Conservation (phyloP, 2,797 vertebrate species). For the Acanthurus tractus region DNA sequence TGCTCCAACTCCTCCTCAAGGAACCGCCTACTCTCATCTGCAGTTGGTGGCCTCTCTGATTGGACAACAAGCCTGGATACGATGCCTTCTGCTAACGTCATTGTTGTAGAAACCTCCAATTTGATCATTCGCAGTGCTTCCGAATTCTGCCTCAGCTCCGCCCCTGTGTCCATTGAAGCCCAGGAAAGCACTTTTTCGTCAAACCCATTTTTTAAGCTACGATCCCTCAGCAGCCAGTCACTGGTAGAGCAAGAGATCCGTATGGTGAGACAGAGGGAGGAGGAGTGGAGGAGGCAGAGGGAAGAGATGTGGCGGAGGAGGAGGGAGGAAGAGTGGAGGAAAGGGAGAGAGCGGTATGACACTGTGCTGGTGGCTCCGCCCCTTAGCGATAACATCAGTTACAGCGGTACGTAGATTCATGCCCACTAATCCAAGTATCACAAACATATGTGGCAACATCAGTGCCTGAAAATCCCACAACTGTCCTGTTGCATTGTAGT, state of each 20-base stretch:
- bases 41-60: conserved; percentile 58
- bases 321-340: conserved; percentile 73
- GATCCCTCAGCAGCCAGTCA: conserved; percentile 83
- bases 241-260: conserved; percentile 83
- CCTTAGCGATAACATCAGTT: conserved; percentile 67
- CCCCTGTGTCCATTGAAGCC: conserved; percentile 32
- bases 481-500: neutral
- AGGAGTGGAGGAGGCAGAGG: conserved; percentile 82
- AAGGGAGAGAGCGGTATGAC: conserved; percentile 71
- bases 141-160: conserved; percentile 78
- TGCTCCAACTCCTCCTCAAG: conserved; percentile 59
- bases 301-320: conserved; percentile 72
- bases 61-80: conserved; percentile 59
- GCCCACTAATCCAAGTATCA: neutral
- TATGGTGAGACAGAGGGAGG: conserved; percentile 80
- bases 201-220: conserved; percentile 84
- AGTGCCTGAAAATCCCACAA: neutral
- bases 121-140: conserved; percentile 83
- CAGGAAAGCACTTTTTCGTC: conserved; percentile 80
- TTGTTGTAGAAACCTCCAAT: conserved; percentile 82
- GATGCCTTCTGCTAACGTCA: conserved; percentile 62
- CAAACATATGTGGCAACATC: neutral
- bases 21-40: conserved; percentile 65
- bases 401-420: conserved; percentile 53
- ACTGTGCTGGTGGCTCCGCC: conserved; percentile 80